phyloP scores from a whole-genome alignment of 1,140 invertebrate species.

The Pogonomyrmex californicus region DNA sequence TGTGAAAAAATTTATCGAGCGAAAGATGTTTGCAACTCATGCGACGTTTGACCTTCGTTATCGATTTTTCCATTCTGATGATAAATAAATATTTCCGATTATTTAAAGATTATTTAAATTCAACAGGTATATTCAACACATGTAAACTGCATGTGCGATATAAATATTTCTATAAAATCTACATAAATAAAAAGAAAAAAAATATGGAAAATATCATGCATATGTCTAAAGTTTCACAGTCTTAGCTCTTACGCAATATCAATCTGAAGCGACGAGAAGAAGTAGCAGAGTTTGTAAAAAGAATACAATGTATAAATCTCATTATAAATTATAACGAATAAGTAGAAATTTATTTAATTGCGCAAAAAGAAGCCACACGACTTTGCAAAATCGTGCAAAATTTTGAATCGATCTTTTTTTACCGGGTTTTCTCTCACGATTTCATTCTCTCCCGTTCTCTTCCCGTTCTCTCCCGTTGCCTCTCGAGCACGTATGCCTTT shows the following conservation, averaged over 20 bases:
- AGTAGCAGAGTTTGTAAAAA: background rate
- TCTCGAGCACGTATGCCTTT: background rate
- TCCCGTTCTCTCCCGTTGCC: too few species aligned
- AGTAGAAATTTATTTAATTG: background rate
- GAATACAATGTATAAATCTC: background rate
- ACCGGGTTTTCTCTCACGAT: background rate
- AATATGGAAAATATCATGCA: background rate
- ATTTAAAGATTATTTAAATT: background rate
- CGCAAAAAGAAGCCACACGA: background rate
- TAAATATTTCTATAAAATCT: background rate
- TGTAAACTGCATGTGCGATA: background rate
- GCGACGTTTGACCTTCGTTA: slow-evolving; percentile 9
- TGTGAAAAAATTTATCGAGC: background rate
- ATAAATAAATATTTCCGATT: background rate
- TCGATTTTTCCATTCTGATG: background rate
- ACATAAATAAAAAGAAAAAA: too few species aligned
- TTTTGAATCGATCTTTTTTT: background rate
- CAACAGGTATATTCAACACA: background rate
- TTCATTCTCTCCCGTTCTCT: background rate
- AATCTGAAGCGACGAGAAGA: background rate
- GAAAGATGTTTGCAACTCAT: background rate
- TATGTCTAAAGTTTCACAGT: background rate
- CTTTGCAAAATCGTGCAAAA: background rate
- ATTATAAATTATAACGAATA: background rate
- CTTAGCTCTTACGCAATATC: background rate